Conservation (phyloP, 2,113 vertebrate genomes). For the Grallaria varia region DNA sequence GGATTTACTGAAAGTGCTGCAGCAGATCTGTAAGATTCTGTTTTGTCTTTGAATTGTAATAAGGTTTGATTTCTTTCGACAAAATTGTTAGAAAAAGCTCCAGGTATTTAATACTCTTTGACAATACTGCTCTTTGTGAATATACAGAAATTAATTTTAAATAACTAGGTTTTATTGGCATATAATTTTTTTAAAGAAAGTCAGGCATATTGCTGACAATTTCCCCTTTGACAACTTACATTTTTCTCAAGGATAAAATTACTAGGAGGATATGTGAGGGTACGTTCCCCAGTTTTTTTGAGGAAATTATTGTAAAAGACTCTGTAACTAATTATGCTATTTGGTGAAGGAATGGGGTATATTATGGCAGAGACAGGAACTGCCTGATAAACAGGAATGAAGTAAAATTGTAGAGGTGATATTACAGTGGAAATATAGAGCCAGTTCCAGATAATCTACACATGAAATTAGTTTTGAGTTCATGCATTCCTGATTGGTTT, state of each 20-base stretch:
- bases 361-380: neutral
- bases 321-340: accelerated
- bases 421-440: neutral
- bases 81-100: neutral
- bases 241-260: neutral
- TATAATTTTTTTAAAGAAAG: neutral
- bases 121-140: neutral
- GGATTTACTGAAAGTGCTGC: neutral
- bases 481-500: neutral
- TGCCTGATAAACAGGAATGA: neutral
- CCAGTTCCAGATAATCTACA: neutral
- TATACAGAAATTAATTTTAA: neutral
- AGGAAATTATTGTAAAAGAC: neutral
- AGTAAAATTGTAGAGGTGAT: neutral
- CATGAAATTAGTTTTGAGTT: neutral
- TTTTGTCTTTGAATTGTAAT: neutral
- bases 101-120: neutral
- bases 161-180: neutral
- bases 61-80: neutral
- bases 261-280: neutral
- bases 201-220: neutral
- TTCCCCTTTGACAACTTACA: neutral
- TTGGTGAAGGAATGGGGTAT: accelerated
- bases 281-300: neutral
- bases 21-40: neutral